phyloP scores from a whole-genome alignment of 2,113 vertebrate species.

The Prinia subflava region DNA sequence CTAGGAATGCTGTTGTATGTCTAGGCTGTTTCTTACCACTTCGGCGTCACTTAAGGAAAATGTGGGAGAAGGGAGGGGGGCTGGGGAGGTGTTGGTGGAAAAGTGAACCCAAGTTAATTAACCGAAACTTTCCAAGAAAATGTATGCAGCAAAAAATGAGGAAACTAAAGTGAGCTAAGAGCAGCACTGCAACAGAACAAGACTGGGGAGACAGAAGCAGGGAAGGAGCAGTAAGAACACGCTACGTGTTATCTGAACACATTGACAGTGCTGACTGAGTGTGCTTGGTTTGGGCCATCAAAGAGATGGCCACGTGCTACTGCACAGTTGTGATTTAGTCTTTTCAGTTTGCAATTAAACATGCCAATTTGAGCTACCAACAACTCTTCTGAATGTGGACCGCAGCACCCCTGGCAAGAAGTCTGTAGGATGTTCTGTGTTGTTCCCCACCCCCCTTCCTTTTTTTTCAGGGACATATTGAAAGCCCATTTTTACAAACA shows the following conservation, averaged over 20 bases:
- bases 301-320: background rate
- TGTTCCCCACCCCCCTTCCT: background rate
- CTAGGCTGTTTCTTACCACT: background rate
- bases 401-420: slow-evolving; percentile 7
- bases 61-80: background rate
- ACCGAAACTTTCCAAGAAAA: background rate
- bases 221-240: background rate
- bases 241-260: background rate
- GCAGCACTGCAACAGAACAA: background rate
- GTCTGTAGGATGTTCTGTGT: background rate
- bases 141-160: background rate
- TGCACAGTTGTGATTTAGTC: background rate
- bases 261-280: background rate
- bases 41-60: background rate
- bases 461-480: background rate
- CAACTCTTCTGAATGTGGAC: background rate
- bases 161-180: background rate
- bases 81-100: background rate
- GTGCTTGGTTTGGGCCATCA: background rate
- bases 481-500: background rate
- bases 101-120: background rate
- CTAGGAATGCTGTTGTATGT: background rate
- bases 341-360: slow-evolving; percentile 1
- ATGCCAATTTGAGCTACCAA: background rate
- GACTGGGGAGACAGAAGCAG: background rate